Conservation (phyloP, 2,113 vertebrate genomes). For the Ciconia boyciana region DNA sequence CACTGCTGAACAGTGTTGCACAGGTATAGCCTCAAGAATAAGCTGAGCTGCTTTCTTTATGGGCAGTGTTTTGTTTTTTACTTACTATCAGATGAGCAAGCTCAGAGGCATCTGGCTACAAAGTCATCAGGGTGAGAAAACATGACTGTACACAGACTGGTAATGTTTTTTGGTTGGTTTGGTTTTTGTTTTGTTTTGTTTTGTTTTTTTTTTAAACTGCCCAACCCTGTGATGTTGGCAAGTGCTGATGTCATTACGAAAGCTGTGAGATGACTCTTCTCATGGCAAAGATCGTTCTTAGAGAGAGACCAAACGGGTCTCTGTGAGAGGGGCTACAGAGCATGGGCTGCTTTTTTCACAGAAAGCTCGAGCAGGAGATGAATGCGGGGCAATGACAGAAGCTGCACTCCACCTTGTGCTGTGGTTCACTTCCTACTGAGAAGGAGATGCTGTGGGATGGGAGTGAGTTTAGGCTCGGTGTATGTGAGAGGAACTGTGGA, state of each 20-base stretch:
- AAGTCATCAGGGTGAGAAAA: not conserved
- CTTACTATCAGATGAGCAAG: not conserved
- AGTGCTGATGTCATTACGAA: not conserved
- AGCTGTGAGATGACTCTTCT: not conserved
- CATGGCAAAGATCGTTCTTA: not conserved
- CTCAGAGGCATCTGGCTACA: not conserved
- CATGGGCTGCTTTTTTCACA: not conserved
- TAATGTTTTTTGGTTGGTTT: not conserved
- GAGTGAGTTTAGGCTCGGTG: not conserved
- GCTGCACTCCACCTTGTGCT: not conserved
- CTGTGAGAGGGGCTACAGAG: not conserved
- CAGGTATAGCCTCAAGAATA: not conserved
- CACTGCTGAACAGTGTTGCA: not conserved
- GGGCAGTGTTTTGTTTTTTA: not conserved
- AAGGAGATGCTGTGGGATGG: not conserved
- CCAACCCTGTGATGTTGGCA: not conserved
- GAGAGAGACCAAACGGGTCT: not conserved
- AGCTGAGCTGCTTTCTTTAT: not conserved
- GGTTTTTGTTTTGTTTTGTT: not conserved
- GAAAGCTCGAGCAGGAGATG: not conserved
- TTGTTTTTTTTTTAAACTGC: not conserved
- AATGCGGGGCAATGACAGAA: not conserved
- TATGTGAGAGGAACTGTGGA: not conserved
- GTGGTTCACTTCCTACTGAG: not conserved
- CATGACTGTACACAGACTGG: not conserved